Percentiles rank a stretch among this genome's conserved stretches.
phyloP scores from a whole-genome alignment of 2,888 invertebrate species.

The Lissonota sp. region DNA sequence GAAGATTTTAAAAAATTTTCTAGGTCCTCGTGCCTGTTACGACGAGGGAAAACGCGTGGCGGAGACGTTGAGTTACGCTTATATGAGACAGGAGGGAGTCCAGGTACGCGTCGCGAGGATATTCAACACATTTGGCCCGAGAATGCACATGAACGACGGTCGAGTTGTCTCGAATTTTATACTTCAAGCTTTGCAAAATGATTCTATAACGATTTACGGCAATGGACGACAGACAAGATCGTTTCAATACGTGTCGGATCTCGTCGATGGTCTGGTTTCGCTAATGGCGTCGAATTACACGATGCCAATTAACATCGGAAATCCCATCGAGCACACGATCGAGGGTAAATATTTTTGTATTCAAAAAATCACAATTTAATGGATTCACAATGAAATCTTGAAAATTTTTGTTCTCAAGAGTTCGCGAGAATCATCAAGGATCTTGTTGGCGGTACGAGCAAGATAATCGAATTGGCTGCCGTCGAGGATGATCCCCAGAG shows the following conservation, averaged over 20 bases:
- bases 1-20: slow-evolving; percentile 61
- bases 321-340: slow-evolving; percentile 99
- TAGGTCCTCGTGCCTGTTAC: slow-evolving; percentile 97
- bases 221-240: slow-evolving; percentile 96
- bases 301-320: slow-evolving; percentile 97
- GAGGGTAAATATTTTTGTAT: slow-evolving; percentile 85
- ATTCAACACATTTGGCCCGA: slow-evolving; percentile 99
- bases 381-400: neutral
- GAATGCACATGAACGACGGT: slow-evolving; percentile 99
- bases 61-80: slow-evolving; percentile 98
- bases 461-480: slow-evolving; percentile 92
- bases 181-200: slow-evolving; percentile 96
- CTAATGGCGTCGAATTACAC: slow-evolving; percentile 98
- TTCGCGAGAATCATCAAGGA: slow-evolving; percentile 94
- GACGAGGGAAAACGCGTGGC: slow-evolving; percentile 99
- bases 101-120: slow-evolving; percentile 98
- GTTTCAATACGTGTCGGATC: slow-evolving; percentile 98
- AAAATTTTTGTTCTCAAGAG: slow-evolving; percentile 85
- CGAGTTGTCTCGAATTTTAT: slow-evolving; percentile 99
- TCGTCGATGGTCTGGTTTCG: slow-evolving; percentile 96
- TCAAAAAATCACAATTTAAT: slow-evolving; percentile 32
- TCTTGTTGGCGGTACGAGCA: slow-evolving; percentile 93
- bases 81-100: slow-evolving; percentile 98
- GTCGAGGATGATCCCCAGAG: slow-evolving; percentile 98
- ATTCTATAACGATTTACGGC: slow-evolving; percentile 96